A percentile compares a stretch with the other conserved stretches of the same genome.
These are phyloP conservation scores for Pardosa pseudoannulata DNA, from an alignment of 2,888 invertebrate species.

Conservation along the genomic window DNA sequence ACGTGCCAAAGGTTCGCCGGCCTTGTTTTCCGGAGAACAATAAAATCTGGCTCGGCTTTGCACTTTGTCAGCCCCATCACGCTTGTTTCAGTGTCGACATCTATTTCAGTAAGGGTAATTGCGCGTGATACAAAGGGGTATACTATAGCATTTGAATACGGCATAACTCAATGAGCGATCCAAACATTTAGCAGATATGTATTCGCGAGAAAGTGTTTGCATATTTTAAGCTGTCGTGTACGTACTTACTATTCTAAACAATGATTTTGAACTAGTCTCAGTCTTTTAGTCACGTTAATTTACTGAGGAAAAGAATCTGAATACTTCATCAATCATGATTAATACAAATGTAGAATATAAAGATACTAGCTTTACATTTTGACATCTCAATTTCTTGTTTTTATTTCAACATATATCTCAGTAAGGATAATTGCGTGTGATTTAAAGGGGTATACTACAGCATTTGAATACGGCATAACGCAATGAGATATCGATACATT, in stretches of 20 bases:
- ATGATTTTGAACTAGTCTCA: too few relatives aligned
- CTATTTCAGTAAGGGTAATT: slow-evolving; percentile 2
- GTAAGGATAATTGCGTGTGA: not conserved
- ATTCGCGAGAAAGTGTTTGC: too few relatives aligned
- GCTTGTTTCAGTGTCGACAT: not conserved
- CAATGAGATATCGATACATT: too few relatives aligned
- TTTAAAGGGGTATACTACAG: not conserved
- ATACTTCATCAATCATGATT: too few relatives aligned
- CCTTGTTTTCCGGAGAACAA: not conserved
- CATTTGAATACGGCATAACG: not conserved
- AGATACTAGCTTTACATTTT: not conserved
- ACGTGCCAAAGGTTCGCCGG: not conserved
- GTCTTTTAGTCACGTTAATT: too few relatives aligned
- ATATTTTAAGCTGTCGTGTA: too few relatives aligned
- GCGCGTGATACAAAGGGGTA: not conserved
- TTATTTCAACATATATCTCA: not conserved
- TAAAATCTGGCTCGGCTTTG: not conserved
- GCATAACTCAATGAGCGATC: too few relatives aligned
- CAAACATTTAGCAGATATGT: too few relatives aligned
- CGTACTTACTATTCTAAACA: too few relatives aligned
- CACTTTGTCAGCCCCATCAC: not conserved
- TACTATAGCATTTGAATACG: not conserved
- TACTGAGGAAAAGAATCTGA: too few relatives aligned
- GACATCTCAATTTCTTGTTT: not conserved
- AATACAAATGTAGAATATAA: too few relatives aligned